phyloP scores from a whole-genome alignment of 2,888 invertebrate genomes.

The Thelaira solivaga region DNA sequence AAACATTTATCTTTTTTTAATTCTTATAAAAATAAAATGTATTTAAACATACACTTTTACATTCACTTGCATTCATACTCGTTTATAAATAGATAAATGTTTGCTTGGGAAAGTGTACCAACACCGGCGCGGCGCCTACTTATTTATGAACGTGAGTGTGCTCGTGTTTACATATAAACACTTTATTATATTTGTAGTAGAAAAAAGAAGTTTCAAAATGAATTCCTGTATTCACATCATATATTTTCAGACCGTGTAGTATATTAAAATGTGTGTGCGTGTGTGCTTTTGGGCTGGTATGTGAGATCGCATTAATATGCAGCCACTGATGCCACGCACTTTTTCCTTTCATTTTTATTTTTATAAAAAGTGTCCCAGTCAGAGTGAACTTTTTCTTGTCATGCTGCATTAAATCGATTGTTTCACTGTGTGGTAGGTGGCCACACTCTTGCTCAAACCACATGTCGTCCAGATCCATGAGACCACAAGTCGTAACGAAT shows the following conservation, averaged over 20 bases:
- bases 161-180: conserved; percentile 4
- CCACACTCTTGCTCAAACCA: too few species aligned
- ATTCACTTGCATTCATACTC: not conserved
- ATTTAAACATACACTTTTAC: conserved; percentile 13
- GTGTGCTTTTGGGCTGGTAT: not conserved
- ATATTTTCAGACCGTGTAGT: not conserved
- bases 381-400: too few species aligned
- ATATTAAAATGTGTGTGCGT: not conserved
- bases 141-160: not conserved
- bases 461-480: too few species aligned
- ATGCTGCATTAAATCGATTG: too few species aligned
- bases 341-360: not conserved
- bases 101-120: conserved; percentile 26
- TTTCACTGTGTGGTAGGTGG: too few species aligned
- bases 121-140: not conserved
- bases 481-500: too few species aligned
- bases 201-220: conserved; percentile 23
- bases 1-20: not conserved
- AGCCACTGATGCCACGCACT: conserved; percentile 52
- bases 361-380: too few species aligned
- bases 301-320: conserved; percentile 46
- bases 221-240: conserved; percentile 19
- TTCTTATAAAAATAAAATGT: conserved; percentile 23
- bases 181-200: conserved; percentile 34
- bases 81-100: not conserved